Base-by-base conservation (phyloP, 2,113 vertebrate species). In the Okapia johnstoni region DNA sequence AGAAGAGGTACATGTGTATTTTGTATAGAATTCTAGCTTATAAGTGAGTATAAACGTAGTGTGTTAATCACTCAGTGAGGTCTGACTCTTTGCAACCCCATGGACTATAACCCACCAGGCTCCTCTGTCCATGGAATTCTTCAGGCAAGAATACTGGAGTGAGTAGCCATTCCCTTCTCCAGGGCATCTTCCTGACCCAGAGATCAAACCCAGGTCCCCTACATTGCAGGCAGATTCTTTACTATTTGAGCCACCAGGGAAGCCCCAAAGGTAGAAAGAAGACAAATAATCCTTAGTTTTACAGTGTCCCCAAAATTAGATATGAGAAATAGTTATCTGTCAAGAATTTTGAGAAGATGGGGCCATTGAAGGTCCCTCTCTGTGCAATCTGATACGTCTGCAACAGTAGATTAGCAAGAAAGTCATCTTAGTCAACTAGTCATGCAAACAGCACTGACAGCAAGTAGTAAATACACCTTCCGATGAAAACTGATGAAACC, bases 1-100 rank as follows among this genome's bases (percentile, higher is more conserved):
- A 79, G 81, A 97, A 94, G 85, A 83, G 52, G 60, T 88, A 86
- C 84, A 48, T 13, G 5, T 55, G 50, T 80, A 92, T 93, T 93
- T 97, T 61, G 81, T 58, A 90, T 5, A 48, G 86, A 50, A 76
- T 96, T 97, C 80, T 77, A 54, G 66, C 57, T 86, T 77, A 77
- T 70, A 36, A 55, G 40, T 28, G 25, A 79, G 40, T 48, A 58
- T n/a, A 77, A n/a, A 90, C 54, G 52, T 55, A 77, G 76, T 57
- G 23, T 57, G 55, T 57, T 57, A 57, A 57, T 57, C 55, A 25
- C 55, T 57, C 55, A 57, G 21, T 57, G 19, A 25, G 25, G 55
- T 57, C 55, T 25, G 23, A 57, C 55, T 57, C 19, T 57, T 57
- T 57, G 55, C 21, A 25, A 57, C 23, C 55, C 21, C 21, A 57